These are phyloP conservation scores for Paramormyrops kingsleyae DNA, from an alignment of 2,113 vertebrate species.

Conservation along the genomic window DNA sequence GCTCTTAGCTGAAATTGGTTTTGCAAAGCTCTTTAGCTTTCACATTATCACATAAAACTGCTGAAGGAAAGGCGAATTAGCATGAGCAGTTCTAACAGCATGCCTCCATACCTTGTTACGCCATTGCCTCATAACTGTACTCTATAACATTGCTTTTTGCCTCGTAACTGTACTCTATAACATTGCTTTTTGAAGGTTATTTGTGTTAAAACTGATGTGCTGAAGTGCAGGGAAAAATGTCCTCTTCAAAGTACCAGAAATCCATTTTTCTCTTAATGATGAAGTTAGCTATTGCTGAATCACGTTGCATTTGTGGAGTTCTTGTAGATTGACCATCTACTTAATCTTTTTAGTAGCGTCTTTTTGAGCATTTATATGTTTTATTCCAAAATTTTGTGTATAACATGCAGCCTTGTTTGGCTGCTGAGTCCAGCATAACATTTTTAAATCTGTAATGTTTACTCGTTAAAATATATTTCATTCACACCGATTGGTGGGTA, in stretches of 20 bases:
- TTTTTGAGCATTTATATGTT: background rate
- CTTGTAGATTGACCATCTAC: background rate
- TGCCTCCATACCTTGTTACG: background rate
- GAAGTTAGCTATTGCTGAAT: background rate
- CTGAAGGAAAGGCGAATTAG: background rate
- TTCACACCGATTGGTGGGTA: background rate
- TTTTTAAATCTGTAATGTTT: background rate
- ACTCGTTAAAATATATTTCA: constrained; percentile 7
- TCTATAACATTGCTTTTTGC: background rate
- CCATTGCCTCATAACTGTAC: background rate
- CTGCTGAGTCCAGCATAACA: background rate
- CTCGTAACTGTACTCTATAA: background rate
- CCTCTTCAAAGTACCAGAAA: background rate
- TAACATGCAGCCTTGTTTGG: background rate
- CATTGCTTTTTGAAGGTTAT: background rate
- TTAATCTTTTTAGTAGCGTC: background rate
- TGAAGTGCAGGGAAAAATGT: background rate
- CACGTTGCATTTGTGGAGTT: background rate
- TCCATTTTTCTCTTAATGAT: background rate
- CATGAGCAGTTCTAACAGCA: background rate
- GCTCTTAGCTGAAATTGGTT: background rate
- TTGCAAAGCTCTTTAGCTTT: background rate
- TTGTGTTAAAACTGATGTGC: background rate
- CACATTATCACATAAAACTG: background rate
- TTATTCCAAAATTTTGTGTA: background rate